Base-by-base conservation (phyloP, 1,140 invertebrate genomes). In the Drosophila saltans region DNA sequence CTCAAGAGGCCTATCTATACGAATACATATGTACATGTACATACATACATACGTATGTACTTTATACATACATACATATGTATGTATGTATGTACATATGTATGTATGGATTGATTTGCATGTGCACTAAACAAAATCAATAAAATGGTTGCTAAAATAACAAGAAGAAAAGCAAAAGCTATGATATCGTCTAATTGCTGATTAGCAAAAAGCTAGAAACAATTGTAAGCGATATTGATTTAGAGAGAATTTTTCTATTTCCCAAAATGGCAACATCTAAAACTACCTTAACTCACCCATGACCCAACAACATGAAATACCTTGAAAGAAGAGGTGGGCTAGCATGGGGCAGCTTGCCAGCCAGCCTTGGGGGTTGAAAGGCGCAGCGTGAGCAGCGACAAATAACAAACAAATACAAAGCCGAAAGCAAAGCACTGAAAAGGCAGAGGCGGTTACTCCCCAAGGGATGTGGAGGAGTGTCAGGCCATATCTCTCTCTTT, bases 301-400 rank as follows among this genome's bases (percentile, higher is more conserved):
- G 45, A 26, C 21, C 45, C 45, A 52, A 52, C 45, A 26, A 26
- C 45, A 52, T 66, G 71, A 81, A 77, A 88, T 79, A 86, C 69
- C 75, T 73, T 72, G 48, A 26, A 3, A 5, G 36, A 16, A n/a
- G 24, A 21, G 52, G n/a, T 1, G 52, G 24, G 2, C 45, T 39
- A 24, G 60, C 28, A 48, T 39, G 33, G 45, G 69, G 30, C 40
- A 26, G 24, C 30, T 16, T 66, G 3, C 6, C 4, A 62, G 65
- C 69, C 82, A 86, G 82, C 61, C 61, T 80, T 61, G 72, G 77
- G 83, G 83, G 83, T 86, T 88, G 83, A 86, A 88, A 88, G 83
- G 73, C 63, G 60, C 36, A 63, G 39, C 56, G 70, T 60, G 57
- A 52, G 70, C 41, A 81, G 82, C 75, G 82, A 86, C 82, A 85